Conservation (phyloP, 2,888 invertebrate species). For the Drepana falcataria region DNA sequence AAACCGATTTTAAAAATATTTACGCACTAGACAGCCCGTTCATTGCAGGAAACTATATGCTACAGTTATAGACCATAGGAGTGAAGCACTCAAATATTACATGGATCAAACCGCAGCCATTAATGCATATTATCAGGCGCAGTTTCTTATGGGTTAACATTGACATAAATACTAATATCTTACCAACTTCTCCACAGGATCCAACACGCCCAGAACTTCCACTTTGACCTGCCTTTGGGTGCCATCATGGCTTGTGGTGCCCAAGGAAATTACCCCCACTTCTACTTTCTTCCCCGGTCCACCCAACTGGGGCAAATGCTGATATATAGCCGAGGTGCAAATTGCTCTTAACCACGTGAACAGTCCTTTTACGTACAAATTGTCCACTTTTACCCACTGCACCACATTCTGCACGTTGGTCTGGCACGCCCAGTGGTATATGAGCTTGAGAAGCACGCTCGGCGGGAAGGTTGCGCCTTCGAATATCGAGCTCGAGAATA, state of each 20-base stretch:
- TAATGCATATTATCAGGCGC: too few relatives aligned
- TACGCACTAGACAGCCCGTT: too few relatives aligned
- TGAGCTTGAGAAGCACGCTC: slow-evolving; percentile 87
- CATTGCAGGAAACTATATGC: too few relatives aligned
- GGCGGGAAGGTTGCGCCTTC: slow-evolving; percentile 92
- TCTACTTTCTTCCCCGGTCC: slow-evolving; percentile 85
- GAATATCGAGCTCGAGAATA: slow-evolving; percentile 91
- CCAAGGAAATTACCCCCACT: slow-evolving; percentile 91
- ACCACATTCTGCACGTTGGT: slow-evolving; percentile 93
- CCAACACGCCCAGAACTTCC: slow-evolving; percentile 90
- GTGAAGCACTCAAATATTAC: too few relatives aligned
- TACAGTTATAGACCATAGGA: too few relatives aligned
- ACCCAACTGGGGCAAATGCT: slow-evolving; percentile 86
- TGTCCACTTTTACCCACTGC: slow-evolving; percentile 88
- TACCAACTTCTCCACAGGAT: slow-evolving; percentile 83
- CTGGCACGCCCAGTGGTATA: slow-evolving; percentile 95
- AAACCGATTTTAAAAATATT: too few relatives aligned
- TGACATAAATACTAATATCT: slow-evolving; percentile 16
- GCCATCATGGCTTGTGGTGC: slow-evolving; percentile 89
- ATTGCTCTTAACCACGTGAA: slow-evolving; percentile 83
- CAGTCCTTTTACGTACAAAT: slow-evolving; percentile 77
- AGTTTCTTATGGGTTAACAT: too few relatives aligned
- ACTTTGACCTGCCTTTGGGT: slow-evolving; percentile 89
- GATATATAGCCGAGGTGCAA: slow-evolving; percentile 89
- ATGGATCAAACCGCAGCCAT: too few relatives aligned